These are phyloP conservation scores for Oithona nana DNA, from an alignment of 2,888 invertebrate genomes.

Conservation along the genomic window DNA sequence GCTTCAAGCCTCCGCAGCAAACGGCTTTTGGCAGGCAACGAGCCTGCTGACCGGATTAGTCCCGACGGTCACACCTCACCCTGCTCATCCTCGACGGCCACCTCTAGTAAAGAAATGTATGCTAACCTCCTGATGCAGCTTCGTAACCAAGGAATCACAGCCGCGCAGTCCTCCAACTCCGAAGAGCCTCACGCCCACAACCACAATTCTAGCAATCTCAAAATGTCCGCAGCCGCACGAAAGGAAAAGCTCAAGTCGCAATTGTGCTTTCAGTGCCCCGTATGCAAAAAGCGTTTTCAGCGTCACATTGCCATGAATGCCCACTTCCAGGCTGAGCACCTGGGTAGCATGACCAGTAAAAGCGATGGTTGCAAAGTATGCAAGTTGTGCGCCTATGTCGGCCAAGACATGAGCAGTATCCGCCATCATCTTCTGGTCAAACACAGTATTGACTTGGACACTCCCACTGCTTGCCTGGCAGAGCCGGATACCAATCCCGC, in stretches of 20 bases:
- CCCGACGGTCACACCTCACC: background rate
- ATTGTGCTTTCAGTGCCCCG: conserved; percentile 76
- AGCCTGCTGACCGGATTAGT: background rate
- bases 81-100: background rate
- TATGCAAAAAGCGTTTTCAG: conserved; percentile 76
- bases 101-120: background rate
- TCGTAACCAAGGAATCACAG: background rate
- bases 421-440: conserved; percentile 74
- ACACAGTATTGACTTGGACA: conserved; percentile 73
- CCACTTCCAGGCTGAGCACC: conserved; percentile 61
- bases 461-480: conserved; percentile 46
- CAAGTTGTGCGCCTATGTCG: conserved; percentile 68
- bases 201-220: too few relatives aligned
- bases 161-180: background rate
- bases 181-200: background rate
- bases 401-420: conserved; percentile 72
- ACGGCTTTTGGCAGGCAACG: background rate
- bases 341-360: conserved; percentile 48
- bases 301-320: conserved; percentile 81
- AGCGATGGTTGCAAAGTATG: conserved; percentile 65
- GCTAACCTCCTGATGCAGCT: conserved; percentile 3
- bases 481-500: conserved; percentile 1
- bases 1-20: background rate
- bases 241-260: conserved; percentile 12
- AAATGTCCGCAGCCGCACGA: background rate